A percentile compares a stretch with the other conserved stretches of the same genome.
phyloP scores from a whole-genome alignment of 2,113 vertebrate species.

The Neofelis nebulosa region DNA sequence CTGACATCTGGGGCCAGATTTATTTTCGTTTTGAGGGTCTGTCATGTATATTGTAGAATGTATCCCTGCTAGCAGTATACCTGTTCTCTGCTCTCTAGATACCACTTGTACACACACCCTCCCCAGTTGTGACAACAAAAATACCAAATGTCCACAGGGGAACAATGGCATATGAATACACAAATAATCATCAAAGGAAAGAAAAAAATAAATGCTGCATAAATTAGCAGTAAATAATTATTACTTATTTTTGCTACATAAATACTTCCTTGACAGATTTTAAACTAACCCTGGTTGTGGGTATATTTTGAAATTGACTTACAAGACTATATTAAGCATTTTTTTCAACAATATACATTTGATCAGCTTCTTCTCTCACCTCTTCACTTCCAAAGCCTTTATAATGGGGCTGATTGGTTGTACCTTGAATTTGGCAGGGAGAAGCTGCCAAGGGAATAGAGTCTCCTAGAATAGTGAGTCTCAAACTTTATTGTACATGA shows the following conservation, averaged over 20 bases:
- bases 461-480: neutral
- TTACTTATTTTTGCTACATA: constrained; percentile 2
- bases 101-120: neutral
- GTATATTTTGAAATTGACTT: neutral
- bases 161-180: neutral
- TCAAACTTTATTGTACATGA: neutral
- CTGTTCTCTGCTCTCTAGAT: neutral
- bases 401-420: neutral
- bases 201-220: neutral
- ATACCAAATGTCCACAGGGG: neutral
- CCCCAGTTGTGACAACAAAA: neutral
- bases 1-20: neutral
- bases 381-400: constrained; percentile 14
- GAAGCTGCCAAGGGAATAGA: neutral
- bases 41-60: neutral
- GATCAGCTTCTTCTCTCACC: neutral
- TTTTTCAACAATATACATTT: neutral
- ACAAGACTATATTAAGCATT: neutral
- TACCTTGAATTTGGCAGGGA: neutral
- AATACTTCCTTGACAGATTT: constrained; percentile 17
- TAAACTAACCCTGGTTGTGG: neutral
- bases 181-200: neutral
- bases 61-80: neutral
- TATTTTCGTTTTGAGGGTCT: neutral
- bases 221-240: neutral